These are phyloP conservation scores for Pristionchus maxplancki DNA, from an alignment of 2,888 invertebrate genomes.

Conservation along the genomic window DNA sequence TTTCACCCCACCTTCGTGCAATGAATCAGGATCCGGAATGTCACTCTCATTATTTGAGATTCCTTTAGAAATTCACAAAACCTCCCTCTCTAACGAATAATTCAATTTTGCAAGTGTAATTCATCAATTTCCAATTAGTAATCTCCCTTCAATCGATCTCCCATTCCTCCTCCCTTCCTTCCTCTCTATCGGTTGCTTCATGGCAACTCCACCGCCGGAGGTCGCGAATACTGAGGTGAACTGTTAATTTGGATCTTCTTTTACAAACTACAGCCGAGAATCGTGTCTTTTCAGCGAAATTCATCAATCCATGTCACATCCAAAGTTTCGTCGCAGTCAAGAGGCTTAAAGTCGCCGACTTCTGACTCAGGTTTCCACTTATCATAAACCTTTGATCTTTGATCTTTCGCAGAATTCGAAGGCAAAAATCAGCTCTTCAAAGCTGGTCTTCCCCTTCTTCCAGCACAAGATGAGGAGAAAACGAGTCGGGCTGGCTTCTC, in stretches of 20 bases:
- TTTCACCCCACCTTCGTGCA: too few species aligned
- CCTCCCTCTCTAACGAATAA: neutral
- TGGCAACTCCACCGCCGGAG: neutral
- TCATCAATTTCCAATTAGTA: neutral
- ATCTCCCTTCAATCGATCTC: neutral
- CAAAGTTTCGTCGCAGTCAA: neutral
- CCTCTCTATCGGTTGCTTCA: neutral
- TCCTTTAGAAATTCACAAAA: neutral
- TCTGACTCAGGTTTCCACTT: neutral
- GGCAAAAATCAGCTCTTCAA: neutral
- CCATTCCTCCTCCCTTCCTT: neutral
- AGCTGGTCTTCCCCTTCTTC: neutral
- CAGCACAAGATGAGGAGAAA: neutral
- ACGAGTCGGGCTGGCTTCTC: neutral
- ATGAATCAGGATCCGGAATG: neutral
- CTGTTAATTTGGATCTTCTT: neutral
- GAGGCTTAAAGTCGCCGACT: neutral
- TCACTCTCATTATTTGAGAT: slow-evolving; percentile 4
- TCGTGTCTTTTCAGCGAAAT: too few species aligned
- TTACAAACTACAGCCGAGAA: neutral
- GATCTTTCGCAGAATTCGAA: neutral
- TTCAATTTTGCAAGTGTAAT: neutral
- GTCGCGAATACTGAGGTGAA: neutral
- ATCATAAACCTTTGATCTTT: neutral
- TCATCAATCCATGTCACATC: neutral